These are phyloP conservation scores for Brachystomella parvula DNA, from an alignment of 1,140 invertebrate species.

Conservation along the genomic window DNA sequence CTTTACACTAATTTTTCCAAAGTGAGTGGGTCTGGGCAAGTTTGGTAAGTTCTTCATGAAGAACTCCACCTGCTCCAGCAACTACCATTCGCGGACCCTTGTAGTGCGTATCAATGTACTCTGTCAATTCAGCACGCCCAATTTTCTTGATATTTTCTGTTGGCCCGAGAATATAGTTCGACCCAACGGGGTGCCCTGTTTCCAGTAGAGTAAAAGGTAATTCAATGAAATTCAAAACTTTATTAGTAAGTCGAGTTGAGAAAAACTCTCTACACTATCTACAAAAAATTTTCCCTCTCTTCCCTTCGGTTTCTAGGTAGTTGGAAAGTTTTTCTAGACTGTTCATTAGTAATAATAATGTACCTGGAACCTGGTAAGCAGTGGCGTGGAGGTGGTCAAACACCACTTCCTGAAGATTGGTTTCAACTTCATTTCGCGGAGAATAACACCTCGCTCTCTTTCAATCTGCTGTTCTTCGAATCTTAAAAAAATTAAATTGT, in stretches of 20 bases:
- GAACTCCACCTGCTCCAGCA: conserved; percentile 90
- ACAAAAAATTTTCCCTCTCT: neutral
- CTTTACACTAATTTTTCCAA: conserved; percentile 58
- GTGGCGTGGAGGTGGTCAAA: conserved; percentile 96
- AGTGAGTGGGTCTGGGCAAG: conserved; percentile 69
- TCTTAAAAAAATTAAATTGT: conserved; percentile 18
- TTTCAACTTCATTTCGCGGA: conserved; percentile 99
- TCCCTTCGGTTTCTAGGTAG: neutral
- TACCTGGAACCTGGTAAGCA: conserved; percentile 57
- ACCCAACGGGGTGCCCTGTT: conserved; percentile 85
- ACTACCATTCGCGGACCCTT: conserved; percentile 89
- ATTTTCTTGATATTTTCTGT: conserved; percentile 94
- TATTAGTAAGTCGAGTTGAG: neutral
- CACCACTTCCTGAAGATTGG: conserved; percentile 98
- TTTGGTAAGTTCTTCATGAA: conserved; percentile 79
- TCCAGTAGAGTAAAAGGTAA: neutral
- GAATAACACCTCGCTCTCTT: conserved; percentile 90
- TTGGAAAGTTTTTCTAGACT: neutral
- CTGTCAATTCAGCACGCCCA: conserved; percentile 68
- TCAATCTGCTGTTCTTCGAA: conserved; percentile 77
- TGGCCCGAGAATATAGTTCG: conserved; percentile 91
- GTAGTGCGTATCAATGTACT: conserved; percentile 89
- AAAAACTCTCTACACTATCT: neutral
- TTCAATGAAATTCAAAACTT: neutral
- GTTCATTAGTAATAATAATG: neutral